Conservation (phyloP, 1,140 invertebrate species). For the Lysiphlebus fabarum region DNA sequence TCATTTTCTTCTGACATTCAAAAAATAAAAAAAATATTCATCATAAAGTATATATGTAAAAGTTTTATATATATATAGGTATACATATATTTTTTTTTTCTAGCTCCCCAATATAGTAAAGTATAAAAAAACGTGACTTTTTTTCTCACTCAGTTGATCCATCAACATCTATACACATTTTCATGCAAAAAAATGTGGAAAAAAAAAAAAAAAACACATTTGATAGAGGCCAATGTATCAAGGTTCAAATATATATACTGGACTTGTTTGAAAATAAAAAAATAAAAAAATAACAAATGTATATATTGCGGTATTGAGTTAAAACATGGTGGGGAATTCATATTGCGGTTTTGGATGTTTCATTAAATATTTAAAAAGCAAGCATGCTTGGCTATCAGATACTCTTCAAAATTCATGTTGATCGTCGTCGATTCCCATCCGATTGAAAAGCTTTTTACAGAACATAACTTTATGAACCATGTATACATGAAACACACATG, state of each 20-base stretch:
- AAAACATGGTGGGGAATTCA: constrained; percentile 30
- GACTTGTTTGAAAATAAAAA: too few species aligned
- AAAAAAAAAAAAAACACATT: too few species aligned
- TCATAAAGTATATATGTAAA: too few species aligned
- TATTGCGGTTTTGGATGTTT: constrained; percentile 54
- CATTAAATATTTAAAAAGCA: constrained; percentile 54
- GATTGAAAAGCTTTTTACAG: constrained; percentile 48
- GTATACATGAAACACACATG: constrained; percentile 28
- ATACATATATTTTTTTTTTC: too few species aligned
- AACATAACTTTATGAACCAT: constrained; percentile 49
- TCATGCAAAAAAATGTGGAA: too few species aligned
- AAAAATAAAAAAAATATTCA: background rate
- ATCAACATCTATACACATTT: background rate
- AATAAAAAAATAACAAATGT: constrained; percentile 5
- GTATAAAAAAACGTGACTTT: too few species aligned
- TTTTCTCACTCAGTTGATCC: background rate
- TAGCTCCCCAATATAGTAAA: too few species aligned
- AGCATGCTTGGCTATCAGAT: constrained; percentile 47
- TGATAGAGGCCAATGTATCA: too few species aligned
- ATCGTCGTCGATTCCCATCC: constrained; percentile 36
- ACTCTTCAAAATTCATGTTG: constrained; percentile 51
- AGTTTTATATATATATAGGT: too few species aligned
- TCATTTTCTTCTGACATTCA: background rate
- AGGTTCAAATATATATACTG: too few species aligned
- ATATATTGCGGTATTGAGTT: background rate